A percentile compares a stretch with the other conserved stretches of the same genome.
Evolutionary conservation across 2,888 invertebrate species (phyloP).

Genomic region (Empis stercorea): DNA sequence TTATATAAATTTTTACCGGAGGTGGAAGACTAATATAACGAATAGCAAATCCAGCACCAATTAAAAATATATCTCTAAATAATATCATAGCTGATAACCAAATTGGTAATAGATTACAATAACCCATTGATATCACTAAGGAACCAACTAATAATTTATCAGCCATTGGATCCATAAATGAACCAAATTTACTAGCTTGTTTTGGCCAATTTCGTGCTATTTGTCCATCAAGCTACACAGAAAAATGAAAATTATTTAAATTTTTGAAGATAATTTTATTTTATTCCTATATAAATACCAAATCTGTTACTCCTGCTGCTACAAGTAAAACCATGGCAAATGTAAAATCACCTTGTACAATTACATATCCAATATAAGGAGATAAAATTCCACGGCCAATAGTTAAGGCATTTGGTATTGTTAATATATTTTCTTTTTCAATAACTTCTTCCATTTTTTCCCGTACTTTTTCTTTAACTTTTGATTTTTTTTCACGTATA

Average conservation of each 20-base stretch:
- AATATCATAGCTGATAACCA: conserved; percentile 70
- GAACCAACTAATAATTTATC: conserved; percentile 90
- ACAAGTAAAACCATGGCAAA: conserved; percentile 70
- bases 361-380: conserved; percentile 80
- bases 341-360: conserved; percentile 66
- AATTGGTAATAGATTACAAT: conserved; percentile 72
- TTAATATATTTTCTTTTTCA: conserved; percentile 73
- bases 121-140: conserved; percentile 75
- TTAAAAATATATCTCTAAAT: conserved; percentile 66
- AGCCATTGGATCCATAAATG: conserved; percentile 91
- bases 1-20: conserved; percentile 50
- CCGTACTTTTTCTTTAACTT: conserved; percentile 58
- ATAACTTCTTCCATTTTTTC: conserved; percentile 54
- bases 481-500: conserved; percentile 55
- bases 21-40: conserved; percentile 80
- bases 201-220: conserved; percentile 86
- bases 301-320: conserved; percentile 80
- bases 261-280: no score
- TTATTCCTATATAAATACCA: no score
- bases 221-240: conserved; percentile 74
- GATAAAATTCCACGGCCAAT: conserved; percentile 71
- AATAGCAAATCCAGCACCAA: conserved; percentile 77
- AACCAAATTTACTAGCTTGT: conserved; percentile 87
- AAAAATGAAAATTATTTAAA: conserved; percentile 4
- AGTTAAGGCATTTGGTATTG: conserved; percentile 86